Base-by-base conservation (phyloP, 2,888 invertebrate species). In the Pollenia angustigena region DNA sequence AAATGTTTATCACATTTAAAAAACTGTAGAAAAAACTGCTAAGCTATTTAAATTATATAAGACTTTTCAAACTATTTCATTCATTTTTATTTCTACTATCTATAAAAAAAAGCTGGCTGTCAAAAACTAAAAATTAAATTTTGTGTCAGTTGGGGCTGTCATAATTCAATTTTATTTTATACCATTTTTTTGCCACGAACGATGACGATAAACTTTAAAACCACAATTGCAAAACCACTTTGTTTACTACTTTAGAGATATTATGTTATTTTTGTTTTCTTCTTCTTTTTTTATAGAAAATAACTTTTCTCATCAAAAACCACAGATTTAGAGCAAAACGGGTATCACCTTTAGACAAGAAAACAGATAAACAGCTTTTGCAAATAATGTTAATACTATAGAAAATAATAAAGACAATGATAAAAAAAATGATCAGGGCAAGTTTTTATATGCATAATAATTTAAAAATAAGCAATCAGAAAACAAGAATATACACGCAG, bases 181-280 rank as follows among this genome's bases (percentile, higher is more conserved):
- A 71, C 11, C 9, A 64, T 74, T 56, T 66, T 66, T 9, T 48
- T 46, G 56, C 72, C 72, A 69, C 32, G n/a, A 62, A 76, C 54
- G 14, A 23, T 62, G 46, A 72, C 56, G 60, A 81, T 87, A 87
- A 87, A 84, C 81, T 84, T 78, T 81, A 16, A 84, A 84, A 81
- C 87, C 87, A 81, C 87, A 87, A 87, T 79, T 69, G 56, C 72
- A 78, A 84, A 87, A 87, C 84, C 87, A 84, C 87, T 87, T 87
- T 81, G 87, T 78, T 87, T 84, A 84, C 69, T 56, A 62, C 78
- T 84, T 69, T 58, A 54, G 32, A 32, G 32, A 32, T 32, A 18
- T 14, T 56, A 14, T 23, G 16, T 75, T 2, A n/a, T 42, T 80
- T 32, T 16, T 23, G 23, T 23, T 12, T n/a, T 52, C 23, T 50